Conservation (phyloP, 53 echinoderm and acorn worm genomes). For the Crossaster papposus region DNA sequence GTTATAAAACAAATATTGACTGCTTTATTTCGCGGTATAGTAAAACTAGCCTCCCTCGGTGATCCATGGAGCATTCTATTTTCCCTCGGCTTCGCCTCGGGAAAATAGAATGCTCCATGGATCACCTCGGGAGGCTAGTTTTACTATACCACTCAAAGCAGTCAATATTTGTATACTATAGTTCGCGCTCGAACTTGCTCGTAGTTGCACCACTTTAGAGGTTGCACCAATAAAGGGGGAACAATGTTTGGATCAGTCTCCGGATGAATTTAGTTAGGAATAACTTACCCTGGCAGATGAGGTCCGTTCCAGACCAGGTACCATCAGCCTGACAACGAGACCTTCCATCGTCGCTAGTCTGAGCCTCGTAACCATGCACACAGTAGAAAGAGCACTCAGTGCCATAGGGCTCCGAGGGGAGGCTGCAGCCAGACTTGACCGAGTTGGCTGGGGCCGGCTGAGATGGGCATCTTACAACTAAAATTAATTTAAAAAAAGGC, state of each 20-base stretch:
- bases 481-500: not conserved
- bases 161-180: too few species aligned
- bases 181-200: too few species aligned
- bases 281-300: constrained; percentile 68
- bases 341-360: constrained; percentile 42
- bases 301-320: constrained; percentile 69
- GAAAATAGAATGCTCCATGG: too few species aligned
- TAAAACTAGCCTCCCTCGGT: too few species aligned
- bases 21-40: too few species aligned
- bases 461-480: constrained; percentile 70
- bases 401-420: constrained; percentile 61
- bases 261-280: not conserved
- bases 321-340: constrained; percentile 70
- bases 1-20: too few species aligned
- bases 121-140: too few species aligned
- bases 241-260: not conserved
- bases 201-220: too few species aligned
- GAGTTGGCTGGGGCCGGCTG: constrained; percentile 56
- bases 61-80: too few species aligned
- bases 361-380: constrained; percentile 64
- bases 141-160: too few species aligned
- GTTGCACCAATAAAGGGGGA: too few species aligned
- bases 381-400: constrained; percentile 81
- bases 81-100: too few species aligned
- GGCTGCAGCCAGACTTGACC: constrained; percentile 59